phyloP scores from a whole-genome alignment of 2,113 vertebrate genomes.

The Heterotis niloticus region DNA sequence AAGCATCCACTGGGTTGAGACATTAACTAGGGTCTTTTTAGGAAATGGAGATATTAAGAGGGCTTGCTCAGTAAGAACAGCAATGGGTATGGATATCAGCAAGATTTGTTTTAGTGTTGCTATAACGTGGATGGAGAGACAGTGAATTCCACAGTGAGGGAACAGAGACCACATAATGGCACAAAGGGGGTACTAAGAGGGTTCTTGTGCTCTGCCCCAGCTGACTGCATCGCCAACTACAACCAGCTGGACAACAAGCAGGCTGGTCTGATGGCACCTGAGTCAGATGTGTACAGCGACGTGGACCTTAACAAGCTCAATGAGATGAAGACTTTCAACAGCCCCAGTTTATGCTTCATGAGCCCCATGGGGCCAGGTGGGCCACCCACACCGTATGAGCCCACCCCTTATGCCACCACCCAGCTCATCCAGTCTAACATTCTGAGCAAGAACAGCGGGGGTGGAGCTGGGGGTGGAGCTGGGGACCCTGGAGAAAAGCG shows the following conservation, averaged over 20 bases:
- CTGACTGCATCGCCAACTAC: conserved; percentile 96
- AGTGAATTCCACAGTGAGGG: neutral
- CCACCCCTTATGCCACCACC: conserved; percentile 91
- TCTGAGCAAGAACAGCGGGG: conserved; percentile 74
- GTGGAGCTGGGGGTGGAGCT: conserved; percentile 37
- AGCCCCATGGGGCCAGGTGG: conserved; percentile 71
- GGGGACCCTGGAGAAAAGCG: conserved; percentile 72
- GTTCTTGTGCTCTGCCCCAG: conserved; percentile 51
- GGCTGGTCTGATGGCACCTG: conserved; percentile 82
- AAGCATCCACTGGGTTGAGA: neutral
- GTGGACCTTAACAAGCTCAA: conserved; percentile 92
- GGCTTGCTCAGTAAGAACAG: neutral
- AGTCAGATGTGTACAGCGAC: conserved; percentile 86
- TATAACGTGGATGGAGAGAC: too few relatives aligned
- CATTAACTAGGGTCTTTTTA: too few relatives aligned
- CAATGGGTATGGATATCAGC: neutral
- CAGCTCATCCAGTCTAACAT: conserved; percentile 91
- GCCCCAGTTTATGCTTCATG: conserved; percentile 82
- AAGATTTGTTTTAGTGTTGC: neutral
- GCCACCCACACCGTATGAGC: conserved; percentile 65
- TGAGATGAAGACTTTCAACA: conserved; percentile 93
- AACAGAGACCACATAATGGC: neutral
- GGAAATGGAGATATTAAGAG: neutral
- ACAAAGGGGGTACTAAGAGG: neutral
- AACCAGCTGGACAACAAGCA: conserved; percentile 89